phyloP scores from a whole-genome alignment of 2,888 invertebrate genomes.

The Meta bourneti region DNA sequence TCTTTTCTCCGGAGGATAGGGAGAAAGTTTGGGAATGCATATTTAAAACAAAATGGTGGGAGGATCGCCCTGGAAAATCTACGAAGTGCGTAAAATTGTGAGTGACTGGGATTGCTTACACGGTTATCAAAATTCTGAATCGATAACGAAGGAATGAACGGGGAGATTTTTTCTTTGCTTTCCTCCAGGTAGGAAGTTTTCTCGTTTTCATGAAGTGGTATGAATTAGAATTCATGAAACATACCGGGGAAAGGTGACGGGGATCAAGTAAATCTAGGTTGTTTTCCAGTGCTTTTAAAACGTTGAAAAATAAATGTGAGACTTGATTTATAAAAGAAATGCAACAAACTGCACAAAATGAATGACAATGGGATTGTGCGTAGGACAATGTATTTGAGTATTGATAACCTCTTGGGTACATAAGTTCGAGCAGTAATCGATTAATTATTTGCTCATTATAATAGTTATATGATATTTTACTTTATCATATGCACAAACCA shows the following conservation, averaged over 20 bases:
- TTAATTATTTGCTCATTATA: too few relatives aligned
- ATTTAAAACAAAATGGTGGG: background rate
- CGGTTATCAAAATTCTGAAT: background rate
- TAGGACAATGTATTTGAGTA: too few relatives aligned
- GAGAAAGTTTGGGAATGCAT: background rate
- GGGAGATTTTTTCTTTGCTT: background rate
- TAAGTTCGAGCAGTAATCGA: too few relatives aligned
- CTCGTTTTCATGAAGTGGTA: background rate
- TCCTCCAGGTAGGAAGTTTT: background rate
- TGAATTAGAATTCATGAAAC: background rate
- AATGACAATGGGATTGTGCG: too few relatives aligned
- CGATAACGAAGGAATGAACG: background rate
- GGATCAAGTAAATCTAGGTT: background rate
- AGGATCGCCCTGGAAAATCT: background rate
- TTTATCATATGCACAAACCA: too few relatives aligned
- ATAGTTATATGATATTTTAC: too few relatives aligned
- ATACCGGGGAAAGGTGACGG: background rate
- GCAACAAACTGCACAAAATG: too few relatives aligned
- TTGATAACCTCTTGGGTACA: too few relatives aligned
- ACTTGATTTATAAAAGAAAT: too few relatives aligned
- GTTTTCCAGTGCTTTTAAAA: background rate
- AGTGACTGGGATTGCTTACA: background rate
- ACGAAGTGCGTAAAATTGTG: conserved; percentile 2
- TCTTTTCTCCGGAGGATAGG: background rate
- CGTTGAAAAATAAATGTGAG: too few relatives aligned